Evolutionary conservation across 2,888 invertebrate genomes (phyloP), one percentile per base, ranked within the genome.

Genomic region (Temnothorax rugatulus): DNA sequence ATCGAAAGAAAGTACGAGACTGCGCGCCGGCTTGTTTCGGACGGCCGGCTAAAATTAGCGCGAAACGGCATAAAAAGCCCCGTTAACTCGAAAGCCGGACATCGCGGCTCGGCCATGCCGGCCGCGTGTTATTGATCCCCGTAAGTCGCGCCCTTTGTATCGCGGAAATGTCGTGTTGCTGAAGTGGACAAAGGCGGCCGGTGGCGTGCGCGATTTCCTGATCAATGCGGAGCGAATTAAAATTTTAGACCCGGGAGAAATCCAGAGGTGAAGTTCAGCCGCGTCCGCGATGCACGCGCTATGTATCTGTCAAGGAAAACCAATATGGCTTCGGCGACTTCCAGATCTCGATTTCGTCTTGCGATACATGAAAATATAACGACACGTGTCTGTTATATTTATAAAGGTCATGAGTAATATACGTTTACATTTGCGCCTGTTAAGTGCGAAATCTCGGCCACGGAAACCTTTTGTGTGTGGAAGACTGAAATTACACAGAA

Each of bases 101-200:
- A 77, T 57, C 21, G 44, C 54, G 15, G 68, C n/a, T 21, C 77
- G n/a, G 77, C 4, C 68, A 7, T n/a, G 77, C 29, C 57, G 64
- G 44, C 54, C 57, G 77, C 68, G 21, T 77, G 54, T 68, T 77
- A 77, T 77, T 44, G 77, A 77, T 77, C 77, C 77, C 34, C 38
- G 68, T 57, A 77, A 77, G 77, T 77, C 57, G 68, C 44, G 77
- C 77, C 68, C 77, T 77, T 77, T 77, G 54, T 68, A 77, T 77
- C 68, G 54, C 68, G 54, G 47, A 77, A 68, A 77, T 54, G 44
- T 68, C 44, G 54, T 7, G 34, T 34, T 29, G 54, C n/a, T 29
- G 11, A 68, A 29, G 68, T 68, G 68, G 68, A 77, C 77, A 68
- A 77, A 77, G 68, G 77, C 68, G 77, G 29, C n/a, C 18, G 13